Conservation (phyloP, 2,888 invertebrate species). For the Tetragonula carbonaria region DNA sequence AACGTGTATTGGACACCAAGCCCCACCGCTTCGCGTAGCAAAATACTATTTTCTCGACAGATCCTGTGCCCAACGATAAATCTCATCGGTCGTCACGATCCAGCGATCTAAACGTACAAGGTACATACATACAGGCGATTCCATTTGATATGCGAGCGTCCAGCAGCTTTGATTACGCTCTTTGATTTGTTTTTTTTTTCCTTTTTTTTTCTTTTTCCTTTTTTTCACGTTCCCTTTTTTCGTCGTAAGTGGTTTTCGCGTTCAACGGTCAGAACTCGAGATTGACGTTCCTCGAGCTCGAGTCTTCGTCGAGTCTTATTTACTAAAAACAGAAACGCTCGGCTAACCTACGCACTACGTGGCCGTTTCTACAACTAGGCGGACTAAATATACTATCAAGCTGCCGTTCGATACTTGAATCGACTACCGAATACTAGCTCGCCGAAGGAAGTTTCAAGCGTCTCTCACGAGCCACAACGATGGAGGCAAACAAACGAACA, state of each 20-base stretch:
- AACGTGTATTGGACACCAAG: slow-evolving; percentile 36
- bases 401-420: slow-evolving; percentile 41
- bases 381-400: slow-evolving; percentile 57
- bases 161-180: slow-evolving; percentile 63
- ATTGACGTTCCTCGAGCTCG: neutral
- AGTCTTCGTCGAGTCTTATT: slow-evolving; percentile 12
- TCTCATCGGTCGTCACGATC: slow-evolving; percentile 12
- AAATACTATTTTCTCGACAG: slow-evolving; percentile 73
- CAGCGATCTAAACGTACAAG: slow-evolving; percentile 36
- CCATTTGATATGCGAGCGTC: slow-evolving; percentile 64
- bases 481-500: slow-evolving; percentile 47
- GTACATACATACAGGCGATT: slow-evolving; percentile 24
- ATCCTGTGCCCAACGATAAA: slow-evolving; percentile 46
- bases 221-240: neutral
- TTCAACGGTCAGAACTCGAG: slow-evolving; percentile 1
- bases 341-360: slow-evolving; percentile 52
- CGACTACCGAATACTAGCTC: slow-evolving; percentile 32
- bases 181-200: slow-evolving; percentile 55
- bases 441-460: slow-evolving; percentile 12
- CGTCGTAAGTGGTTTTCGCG: neutral
- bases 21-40: slow-evolving; percentile 61
- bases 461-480: slow-evolving; percentile 14
- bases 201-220: neutral
- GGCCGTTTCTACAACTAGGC: slow-evolving; percentile 55
- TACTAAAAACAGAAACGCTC: slow-evolving; percentile 16